These are phyloP conservation scores for Meandrusa payeni DNA, from an alignment of 2,888 invertebrate genomes.

Conservation along the genomic window DNA sequence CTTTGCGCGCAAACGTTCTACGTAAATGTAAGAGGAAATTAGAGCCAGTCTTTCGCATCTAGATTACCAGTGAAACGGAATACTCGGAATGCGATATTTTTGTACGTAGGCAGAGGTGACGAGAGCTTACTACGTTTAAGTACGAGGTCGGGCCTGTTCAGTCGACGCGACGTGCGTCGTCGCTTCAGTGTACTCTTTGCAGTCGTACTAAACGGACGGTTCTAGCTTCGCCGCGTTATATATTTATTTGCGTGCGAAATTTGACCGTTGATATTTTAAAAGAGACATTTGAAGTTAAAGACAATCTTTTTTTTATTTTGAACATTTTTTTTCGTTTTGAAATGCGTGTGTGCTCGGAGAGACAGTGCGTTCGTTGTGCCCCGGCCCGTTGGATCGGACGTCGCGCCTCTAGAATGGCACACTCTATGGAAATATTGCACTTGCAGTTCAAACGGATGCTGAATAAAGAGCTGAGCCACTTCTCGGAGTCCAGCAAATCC, in stretches of 20 bases:
- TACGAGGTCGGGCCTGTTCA: constrained; percentile 30
- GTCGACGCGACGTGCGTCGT: constrained; percentile 25
- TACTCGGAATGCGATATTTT: constrained; percentile 58
- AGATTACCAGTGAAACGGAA: constrained; percentile 42
- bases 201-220: constrained; percentile 54
- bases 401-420: constrained; percentile 60
- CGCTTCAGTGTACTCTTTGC: constrained; percentile 61
- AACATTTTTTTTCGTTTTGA: constrained; percentile 40
- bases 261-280: constrained; percentile 20
- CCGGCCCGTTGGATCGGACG: constrained; percentile 62
- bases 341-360: constrained; percentile 74
- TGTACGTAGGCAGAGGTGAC: constrained; percentile 41
- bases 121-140: constrained; percentile 35
- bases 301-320: constrained; percentile 26
- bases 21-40: constrained; percentile 36
- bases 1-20: neutral
- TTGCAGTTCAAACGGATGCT: constrained; percentile 99
- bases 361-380: constrained; percentile 59
- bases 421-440: constrained; percentile 71
- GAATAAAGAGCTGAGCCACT: constrained; percentile 99
- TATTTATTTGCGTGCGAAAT: constrained; percentile 23
- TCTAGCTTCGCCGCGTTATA: constrained; percentile 32
- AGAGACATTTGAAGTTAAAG: constrained; percentile 24
- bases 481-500: constrained; percentile 99
- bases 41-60: constrained; percentile 33